Conservation (phyloP, 1,140 invertebrate genomes). For the Drosophila watanabei region DNA sequence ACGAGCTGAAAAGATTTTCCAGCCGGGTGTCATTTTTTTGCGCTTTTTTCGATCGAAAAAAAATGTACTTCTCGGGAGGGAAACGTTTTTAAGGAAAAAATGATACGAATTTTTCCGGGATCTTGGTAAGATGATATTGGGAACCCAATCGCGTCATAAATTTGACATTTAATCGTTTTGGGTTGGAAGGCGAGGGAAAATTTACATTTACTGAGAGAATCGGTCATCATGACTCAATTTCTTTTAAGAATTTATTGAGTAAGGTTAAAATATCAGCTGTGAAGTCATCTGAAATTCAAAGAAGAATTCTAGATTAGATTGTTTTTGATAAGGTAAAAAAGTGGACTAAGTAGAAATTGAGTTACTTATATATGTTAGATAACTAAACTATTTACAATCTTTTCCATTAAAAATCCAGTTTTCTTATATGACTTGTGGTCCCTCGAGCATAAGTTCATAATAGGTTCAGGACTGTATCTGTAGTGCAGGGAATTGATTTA, state of each 20-base stretch:
- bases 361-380: neutral
- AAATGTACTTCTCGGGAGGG: constrained; percentile 35
- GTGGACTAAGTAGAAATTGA: neutral
- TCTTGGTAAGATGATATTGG: constrained; percentile 73
- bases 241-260: constrained; percentile 8
- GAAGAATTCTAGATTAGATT: constrained; percentile 29
- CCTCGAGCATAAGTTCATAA: constrained; percentile 37
- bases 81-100: constrained; percentile 16
- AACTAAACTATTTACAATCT: neutral
- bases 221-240: constrained; percentile 4
- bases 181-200: constrained; percentile 10
- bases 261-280: constrained; percentile 23
- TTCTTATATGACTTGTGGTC: neutral
- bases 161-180: constrained; percentile 79
- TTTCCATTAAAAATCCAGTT: neutral
- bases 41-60: constrained; percentile 45
- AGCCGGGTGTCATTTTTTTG: constrained; percentile 72
- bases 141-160: constrained; percentile 63
- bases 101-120: constrained; percentile 29
- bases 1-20: constrained; percentile 40
- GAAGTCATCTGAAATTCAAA: constrained; percentile 24
- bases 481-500: constrained; percentile 21
- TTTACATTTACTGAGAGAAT: constrained; percentile 19
- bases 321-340: constrained; percentile 8
- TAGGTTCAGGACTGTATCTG: constrained; percentile 8